Percentiles rank a stretch among this genome's conserved stretches.
phyloP scores from a whole-genome alignment of 2,113 vertebrate genomes.

The Percina caprodes region DNA sequence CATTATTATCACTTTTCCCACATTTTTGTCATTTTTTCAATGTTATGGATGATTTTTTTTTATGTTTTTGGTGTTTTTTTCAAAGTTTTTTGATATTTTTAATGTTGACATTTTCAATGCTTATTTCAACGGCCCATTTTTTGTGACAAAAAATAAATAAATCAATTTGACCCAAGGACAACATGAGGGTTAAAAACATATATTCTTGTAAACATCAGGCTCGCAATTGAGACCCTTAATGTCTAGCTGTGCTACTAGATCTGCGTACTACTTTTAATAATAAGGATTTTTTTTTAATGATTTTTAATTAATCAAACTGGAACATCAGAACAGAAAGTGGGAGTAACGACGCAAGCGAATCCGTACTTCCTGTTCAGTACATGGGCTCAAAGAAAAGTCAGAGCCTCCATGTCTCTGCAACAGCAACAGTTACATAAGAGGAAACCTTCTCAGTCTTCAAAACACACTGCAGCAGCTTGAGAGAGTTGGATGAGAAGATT shows the following conservation, averaged over 20 bases:
- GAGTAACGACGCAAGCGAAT: not conserved
- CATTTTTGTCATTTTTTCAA: too few species aligned
- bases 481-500: not conserved
- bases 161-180: too few species aligned
- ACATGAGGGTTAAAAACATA: too few species aligned
- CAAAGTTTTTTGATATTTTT: too few species aligned
- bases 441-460: not conserved
- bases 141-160: too few species aligned
- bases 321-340: not conserved
- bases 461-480: not conserved
- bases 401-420: too few species aligned
- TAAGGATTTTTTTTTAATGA: too few species aligned
- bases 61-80: too few species aligned
- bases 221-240: not conserved
- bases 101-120: too few species aligned
- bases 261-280: not conserved
- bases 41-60: too few species aligned
- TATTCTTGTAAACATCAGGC: not conserved
- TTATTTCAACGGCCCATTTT: too few species aligned
- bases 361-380: conserved; percentile 8
- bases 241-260: not conserved
- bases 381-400: not conserved
- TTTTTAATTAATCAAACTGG: conserved; percentile 32
- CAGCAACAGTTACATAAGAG: not conserved
- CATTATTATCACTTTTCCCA: too few species aligned